These are phyloP conservation scores for Luffia ferchaultella DNA, from an alignment of 2,888 invertebrate genomes.

Conservation along the genomic window DNA sequence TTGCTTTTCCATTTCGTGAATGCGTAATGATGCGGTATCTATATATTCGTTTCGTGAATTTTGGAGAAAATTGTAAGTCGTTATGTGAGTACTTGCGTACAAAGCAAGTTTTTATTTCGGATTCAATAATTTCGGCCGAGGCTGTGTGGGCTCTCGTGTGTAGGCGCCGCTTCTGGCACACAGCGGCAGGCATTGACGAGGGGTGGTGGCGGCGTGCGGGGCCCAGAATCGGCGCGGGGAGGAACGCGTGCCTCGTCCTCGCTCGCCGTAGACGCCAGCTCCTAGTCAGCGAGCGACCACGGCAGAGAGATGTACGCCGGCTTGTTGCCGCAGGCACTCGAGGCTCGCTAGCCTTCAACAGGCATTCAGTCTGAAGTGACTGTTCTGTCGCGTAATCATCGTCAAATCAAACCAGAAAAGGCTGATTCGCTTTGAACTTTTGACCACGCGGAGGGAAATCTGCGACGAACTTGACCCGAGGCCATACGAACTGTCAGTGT, in stretches of 20 bases:
- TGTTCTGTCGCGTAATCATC: not conserved
- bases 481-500: slow-evolving; percentile 58
- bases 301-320: slow-evolving; percentile 29
- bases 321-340: slow-evolving; percentile 20
- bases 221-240: slow-evolving; percentile 20
- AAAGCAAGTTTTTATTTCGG: not conserved
- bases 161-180: slow-evolving; percentile 47
- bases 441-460: slow-evolving; percentile 20
- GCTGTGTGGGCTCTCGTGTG: slow-evolving; percentile 18
- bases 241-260: slow-evolving; percentile 23
- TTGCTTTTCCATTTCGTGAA: slow-evolving; percentile 6
- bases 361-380: not conserved
- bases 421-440: not conserved
- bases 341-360: slow-evolving; percentile 35
- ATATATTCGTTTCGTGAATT: slow-evolving; percentile 2
- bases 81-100: not conserved
- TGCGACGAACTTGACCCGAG: slow-evolving; percentile 54
- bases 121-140: not conserved
- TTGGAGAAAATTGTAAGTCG: slow-evolving; percentile 6
- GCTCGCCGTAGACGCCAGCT: slow-evolving; percentile 41
- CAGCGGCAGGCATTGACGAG: slow-evolving; percentile 25
- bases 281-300: slow-evolving; percentile 39
- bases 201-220: slow-evolving; percentile 20
- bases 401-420: not conserved
- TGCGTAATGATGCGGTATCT: not conserved